phyloP scores from a whole-genome alignment of 2,113 vertebrate species.

The Cynocephalus volans region DNA sequence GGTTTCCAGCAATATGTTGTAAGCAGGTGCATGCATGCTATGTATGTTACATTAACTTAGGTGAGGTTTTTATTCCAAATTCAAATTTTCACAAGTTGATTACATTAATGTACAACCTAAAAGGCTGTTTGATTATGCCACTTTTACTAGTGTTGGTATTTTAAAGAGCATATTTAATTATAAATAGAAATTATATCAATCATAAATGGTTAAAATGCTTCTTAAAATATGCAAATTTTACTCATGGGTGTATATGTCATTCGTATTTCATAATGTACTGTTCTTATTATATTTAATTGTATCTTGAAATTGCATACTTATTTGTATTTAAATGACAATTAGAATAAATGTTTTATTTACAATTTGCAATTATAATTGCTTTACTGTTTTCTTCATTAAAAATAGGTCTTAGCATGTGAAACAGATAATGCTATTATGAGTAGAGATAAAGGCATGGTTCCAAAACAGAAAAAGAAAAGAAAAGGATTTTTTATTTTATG shows the following conservation, averaged over 20 bases:
- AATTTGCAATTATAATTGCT: slow-evolving; percentile 79
- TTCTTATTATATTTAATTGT: slow-evolving; percentile 78
- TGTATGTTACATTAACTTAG: slow-evolving; percentile 45
- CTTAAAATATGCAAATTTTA: slow-evolving; percentile 78
- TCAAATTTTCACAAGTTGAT: slow-evolving; percentile 63
- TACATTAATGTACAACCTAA: slow-evolving; percentile 53
- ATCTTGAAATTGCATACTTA: slow-evolving; percentile 73
- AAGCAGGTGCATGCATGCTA: slow-evolving; percentile 43
- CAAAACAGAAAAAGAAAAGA: slow-evolving; percentile 33
- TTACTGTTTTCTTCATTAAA: slow-evolving; percentile 75
- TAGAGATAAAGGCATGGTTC: slow-evolving; percentile 49
- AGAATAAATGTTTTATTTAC: slow-evolving; percentile 79
- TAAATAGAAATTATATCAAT: slow-evolving; percentile 73
- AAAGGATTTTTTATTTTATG: background rate
- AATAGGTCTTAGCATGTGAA: slow-evolving; percentile 67
- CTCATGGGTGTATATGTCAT: slow-evolving; percentile 65
- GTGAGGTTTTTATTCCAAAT: slow-evolving; percentile 59
- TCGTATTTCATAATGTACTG: slow-evolving; percentile 71
- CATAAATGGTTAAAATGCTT: slow-evolving; percentile 70
- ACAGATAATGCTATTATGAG: slow-evolving; percentile 58
- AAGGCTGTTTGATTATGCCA: slow-evolving; percentile 52
- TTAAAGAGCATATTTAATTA: slow-evolving; percentile 74
- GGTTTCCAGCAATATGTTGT: slow-evolving; percentile 44
- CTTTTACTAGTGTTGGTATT: slow-evolving; percentile 65
- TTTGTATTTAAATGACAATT: slow-evolving; percentile 75